Evolutionary conservation across 2,888 invertebrate species (phyloP).

Genomic region (Beris chalybata): DNA sequence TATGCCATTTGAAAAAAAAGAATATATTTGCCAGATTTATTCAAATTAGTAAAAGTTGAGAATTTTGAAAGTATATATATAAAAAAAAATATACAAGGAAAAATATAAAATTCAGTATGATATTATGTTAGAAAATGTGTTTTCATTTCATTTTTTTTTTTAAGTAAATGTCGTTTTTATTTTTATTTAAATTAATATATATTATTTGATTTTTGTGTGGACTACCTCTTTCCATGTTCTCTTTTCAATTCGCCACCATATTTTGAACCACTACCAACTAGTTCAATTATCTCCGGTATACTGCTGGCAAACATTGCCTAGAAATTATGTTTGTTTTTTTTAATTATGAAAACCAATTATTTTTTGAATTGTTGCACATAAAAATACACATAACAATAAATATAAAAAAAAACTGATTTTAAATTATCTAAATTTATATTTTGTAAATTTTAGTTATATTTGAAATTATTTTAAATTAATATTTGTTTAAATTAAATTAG

Average conservation of each 20-base stretch:
- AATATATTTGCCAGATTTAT: slow-evolving; percentile 13
- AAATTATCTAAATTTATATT: no score
- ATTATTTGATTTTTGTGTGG: slow-evolving; percentile 41
- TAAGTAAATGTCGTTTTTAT: slow-evolving; percentile 13
- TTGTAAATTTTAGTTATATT: no score
- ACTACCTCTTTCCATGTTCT: slow-evolving; percentile 99
- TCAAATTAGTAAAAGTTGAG: slow-evolving; percentile 10
- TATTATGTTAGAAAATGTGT: slow-evolving; percentile 12
- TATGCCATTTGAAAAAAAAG: slow-evolving; percentile 31
- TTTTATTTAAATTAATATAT: slow-evolving; percentile 41
- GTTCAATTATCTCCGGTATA: slow-evolving; percentile 99
- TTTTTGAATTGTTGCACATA: not conserved
- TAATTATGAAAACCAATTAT: slow-evolving; percentile 28
- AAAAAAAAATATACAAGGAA: no score
- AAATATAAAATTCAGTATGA: slow-evolving; percentile 13
- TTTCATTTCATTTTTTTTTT: slow-evolving; percentile 3
- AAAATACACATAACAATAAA: slow-evolving; percentile 6
- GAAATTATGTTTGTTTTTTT: slow-evolving; percentile 52
- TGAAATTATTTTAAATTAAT: no score
- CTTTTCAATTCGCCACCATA: slow-evolving; percentile 99
- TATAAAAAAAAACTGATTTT: not conserved
- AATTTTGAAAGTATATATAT: not conserved
- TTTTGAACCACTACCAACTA: slow-evolving; percentile 99
- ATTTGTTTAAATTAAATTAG: no score
- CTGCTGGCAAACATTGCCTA: slow-evolving; percentile 99